phyloP scores from a whole-genome alignment of 2,113 vertebrate genomes.

The Agelaius tricolor region DNA sequence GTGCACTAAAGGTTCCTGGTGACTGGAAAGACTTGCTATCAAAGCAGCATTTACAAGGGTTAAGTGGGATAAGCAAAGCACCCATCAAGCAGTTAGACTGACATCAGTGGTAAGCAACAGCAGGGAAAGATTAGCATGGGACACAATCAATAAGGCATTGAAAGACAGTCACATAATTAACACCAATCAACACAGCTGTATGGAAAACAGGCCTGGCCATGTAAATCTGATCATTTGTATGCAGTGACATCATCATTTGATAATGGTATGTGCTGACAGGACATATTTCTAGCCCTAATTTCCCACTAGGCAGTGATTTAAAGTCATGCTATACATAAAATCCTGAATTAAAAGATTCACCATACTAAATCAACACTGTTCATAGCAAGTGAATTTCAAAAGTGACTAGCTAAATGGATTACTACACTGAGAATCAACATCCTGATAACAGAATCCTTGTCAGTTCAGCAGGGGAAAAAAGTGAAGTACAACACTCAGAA shows the following conservation, averaged over 20 bases:
- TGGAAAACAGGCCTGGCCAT: slow-evolving; percentile 34
- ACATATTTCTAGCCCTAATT: neutral
- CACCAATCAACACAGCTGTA: slow-evolving; percentile 53
- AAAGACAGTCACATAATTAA: slow-evolving; percentile 43
- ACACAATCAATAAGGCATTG: slow-evolving; percentile 56
- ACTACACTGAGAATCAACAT: neutral
- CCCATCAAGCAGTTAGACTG: neutral
- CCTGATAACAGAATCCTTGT: neutral
- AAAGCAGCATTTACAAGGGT: neutral
- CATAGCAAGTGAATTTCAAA: neutral
- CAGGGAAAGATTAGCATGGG: slow-evolving; percentile 17
- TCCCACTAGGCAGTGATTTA: neutral
- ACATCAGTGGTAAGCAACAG: neutral
- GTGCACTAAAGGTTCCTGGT: neutral
- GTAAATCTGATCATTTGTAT: slow-evolving; percentile 40
- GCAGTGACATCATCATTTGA: slow-evolving; percentile 31
- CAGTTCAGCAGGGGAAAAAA: neutral
- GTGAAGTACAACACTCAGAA: neutral
- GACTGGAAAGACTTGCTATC: neutral
- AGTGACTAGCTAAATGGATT: neutral
- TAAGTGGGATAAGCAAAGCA: neutral
- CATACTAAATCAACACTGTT: neutral
- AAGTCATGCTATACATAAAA: neutral
- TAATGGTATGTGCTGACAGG: slow-evolving; percentile 4
- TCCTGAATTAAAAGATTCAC: neutral